phyloP scores from a whole-genome alignment of 2,888 invertebrate species.

The Tiliacea aurago region DNA sequence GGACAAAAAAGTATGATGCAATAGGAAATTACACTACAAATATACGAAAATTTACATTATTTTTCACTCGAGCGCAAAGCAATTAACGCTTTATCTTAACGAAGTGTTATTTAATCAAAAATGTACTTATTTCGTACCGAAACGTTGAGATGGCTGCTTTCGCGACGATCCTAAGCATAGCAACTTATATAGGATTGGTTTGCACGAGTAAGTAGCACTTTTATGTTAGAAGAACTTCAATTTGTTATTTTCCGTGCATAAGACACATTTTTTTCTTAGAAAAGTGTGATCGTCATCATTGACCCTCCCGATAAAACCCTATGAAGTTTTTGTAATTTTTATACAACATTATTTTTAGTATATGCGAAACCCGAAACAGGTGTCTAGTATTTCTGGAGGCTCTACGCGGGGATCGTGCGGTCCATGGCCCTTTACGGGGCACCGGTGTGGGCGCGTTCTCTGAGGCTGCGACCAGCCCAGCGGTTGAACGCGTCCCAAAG shows the following conservation, averaged over 20 bases:
- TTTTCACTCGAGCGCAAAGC: constrained; percentile 45
- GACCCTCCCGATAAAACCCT: too few relatives aligned
- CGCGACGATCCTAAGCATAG: constrained; percentile 8
- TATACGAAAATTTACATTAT: constrained; percentile 47
- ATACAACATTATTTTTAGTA: too few relatives aligned
- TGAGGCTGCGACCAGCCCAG: too few relatives aligned
- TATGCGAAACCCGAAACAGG: too few relatives aligned
- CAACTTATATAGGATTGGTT: constrained; percentile 6
- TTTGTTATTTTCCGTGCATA: background rate
- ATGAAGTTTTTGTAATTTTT: too few relatives aligned
- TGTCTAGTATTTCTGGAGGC: too few relatives aligned
- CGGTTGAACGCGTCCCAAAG: too few relatives aligned
- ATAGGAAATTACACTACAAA: constrained; percentile 24
- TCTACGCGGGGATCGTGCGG: too few relatives aligned
- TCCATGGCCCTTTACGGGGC: too few relatives aligned
- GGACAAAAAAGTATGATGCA: constrained; percentile 3
- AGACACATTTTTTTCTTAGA: background rate
- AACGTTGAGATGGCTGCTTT: constrained; percentile 50
- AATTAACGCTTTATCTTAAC: constrained; percentile 60
- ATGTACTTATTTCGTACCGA: constrained; percentile 34
- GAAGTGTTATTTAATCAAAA: constrained; percentile 18
- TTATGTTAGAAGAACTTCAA: background rate
- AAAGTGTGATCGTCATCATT: too few relatives aligned
- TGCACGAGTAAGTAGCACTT: constrained; percentile 46
- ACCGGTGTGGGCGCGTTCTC: too few relatives aligned